phyloP scores from a whole-genome alignment of 1,140 invertebrate species.

The Drosophila repletoides region DNA sequence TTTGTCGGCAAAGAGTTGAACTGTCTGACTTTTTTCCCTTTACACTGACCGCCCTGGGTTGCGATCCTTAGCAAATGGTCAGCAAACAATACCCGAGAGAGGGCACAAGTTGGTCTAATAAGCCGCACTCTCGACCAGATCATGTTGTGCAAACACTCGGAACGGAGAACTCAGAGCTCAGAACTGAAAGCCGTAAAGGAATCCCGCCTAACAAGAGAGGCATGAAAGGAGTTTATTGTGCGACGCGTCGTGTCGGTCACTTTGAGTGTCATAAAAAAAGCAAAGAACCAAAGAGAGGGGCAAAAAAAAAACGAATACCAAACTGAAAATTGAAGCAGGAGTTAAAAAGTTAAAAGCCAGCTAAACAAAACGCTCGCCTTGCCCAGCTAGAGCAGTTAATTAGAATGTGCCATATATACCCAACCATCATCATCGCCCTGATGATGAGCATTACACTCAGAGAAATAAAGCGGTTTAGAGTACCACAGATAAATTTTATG shows the following conservation, averaged over 20 bases:
- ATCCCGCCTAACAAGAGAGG: slow-evolving; percentile 67
- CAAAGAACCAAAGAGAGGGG: neutral
- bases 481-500: too few species aligned
- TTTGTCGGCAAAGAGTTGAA: slow-evolving; percentile 54
- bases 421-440: neutral
- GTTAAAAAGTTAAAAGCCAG: slow-evolving; percentile 68
- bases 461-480: too few species aligned
- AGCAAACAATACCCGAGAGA: slow-evolving; percentile 58
- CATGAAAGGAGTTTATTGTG: slow-evolving; percentile 79
- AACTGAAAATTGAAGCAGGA: slow-evolving; percentile 26
- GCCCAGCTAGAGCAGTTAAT: slow-evolving; percentile 78
- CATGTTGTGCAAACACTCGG: slow-evolving; percentile 67
- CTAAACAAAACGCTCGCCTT: slow-evolving; percentile 70
- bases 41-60: slow-evolving; percentile 23
- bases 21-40: neutral
- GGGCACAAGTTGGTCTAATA: slow-evolving; percentile 62
- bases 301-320: slow-evolving; percentile 2
- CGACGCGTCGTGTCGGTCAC: slow-evolving; percentile 68
- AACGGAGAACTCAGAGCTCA: neutral
- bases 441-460: neutral
- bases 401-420: slow-evolving; percentile 56
- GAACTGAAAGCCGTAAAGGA: slow-evolving; percentile 44
- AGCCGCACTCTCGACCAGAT: slow-evolving; percentile 67
- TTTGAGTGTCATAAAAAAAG: slow-evolving; percentile 75
- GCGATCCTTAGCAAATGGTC: slow-evolving; percentile 69